phyloP scores from a whole-genome alignment of 2,113 vertebrate species.

The Patagioenas fasciata region DNA sequence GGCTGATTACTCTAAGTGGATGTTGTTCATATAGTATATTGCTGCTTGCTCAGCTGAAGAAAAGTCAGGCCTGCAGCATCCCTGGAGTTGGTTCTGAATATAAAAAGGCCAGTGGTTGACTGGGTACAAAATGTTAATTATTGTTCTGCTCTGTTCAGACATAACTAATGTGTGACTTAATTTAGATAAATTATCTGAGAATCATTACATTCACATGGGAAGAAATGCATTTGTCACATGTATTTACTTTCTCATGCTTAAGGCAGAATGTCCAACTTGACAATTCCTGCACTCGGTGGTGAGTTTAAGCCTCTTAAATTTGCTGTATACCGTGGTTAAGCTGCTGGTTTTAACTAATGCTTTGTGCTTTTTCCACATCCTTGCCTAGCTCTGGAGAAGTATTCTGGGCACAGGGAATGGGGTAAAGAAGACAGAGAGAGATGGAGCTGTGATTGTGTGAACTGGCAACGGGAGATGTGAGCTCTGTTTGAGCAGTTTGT shows the following conservation, averaged over 20 bases:
- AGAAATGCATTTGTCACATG: slow-evolving; percentile 9
- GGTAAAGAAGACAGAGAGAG: neutral
- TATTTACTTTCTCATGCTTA: neutral
- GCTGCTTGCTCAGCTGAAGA: neutral
- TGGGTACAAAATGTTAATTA: slow-evolving; percentile 16
- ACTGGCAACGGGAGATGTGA: neutral
- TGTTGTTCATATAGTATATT: neutral
- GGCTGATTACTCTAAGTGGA: neutral
- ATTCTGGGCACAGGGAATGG: neutral
- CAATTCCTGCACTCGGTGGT: slow-evolving; percentile 1
- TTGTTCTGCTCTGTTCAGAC: neutral
- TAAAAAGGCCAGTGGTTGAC: neutral
- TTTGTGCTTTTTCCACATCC: neutral
- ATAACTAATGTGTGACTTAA: slow-evolving; percentile 14
- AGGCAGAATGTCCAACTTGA: neutral
- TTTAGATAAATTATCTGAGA: neutral
- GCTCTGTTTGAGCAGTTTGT: neutral
- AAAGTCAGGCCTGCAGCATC: neutral
- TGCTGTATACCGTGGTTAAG: slow-evolving; percentile 2
- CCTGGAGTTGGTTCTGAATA: neutral
- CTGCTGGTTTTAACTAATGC: neutral
- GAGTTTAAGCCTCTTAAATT: slow-evolving; percentile 23
- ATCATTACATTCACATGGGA: neutral
- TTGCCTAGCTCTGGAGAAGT: neutral
- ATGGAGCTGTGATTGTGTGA: neutral